A percentile compares a stretch with the other conserved stretches of the same genome.
phyloP scores from a whole-genome alignment of 2,888 invertebrate genomes.

The Brassicogethes aeneus region DNA sequence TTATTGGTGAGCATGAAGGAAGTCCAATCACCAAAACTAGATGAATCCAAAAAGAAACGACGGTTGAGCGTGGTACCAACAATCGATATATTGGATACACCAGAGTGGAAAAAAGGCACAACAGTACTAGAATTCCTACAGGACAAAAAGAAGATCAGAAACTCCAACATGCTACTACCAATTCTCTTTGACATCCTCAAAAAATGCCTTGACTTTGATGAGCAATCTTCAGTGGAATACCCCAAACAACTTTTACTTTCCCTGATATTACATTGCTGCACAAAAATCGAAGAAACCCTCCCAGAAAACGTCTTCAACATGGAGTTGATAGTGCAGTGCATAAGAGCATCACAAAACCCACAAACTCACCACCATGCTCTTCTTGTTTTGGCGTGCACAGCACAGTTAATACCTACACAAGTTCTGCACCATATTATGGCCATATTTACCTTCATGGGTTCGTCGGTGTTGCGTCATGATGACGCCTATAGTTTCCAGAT shows the following conservation, averaged over 20 bases:
- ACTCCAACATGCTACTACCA: constrained; percentile 59
- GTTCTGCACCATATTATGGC: constrained; percentile 91
- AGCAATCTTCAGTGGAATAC: constrained; percentile 77
- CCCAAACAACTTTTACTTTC: constrained; percentile 79
- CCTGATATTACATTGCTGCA: constrained; percentile 62
- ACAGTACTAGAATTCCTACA: constrained; percentile 77
- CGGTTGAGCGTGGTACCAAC: constrained; percentile 43
- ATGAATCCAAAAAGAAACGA: constrained; percentile 39
- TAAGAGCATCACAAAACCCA: constrained; percentile 84
- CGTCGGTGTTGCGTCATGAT: constrained; percentile 84
- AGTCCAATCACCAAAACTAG: constrained; percentile 39
- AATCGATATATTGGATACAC: constrained; percentile 53
- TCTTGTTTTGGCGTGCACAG: constrained; percentile 70
- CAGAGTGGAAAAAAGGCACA: constrained; percentile 71
- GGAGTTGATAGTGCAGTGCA: constrained; percentile 77
- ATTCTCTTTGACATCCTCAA: constrained; percentile 69
- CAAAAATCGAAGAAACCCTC: constrained; percentile 46
- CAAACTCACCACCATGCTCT: constrained; percentile 94
- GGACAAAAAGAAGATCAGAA: constrained; percentile 68
- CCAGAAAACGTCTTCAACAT: constrained; percentile 52
- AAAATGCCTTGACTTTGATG: constrained; percentile 71
- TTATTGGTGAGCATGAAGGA: constrained; percentile 54
- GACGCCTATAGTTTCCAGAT: constrained; percentile 93
- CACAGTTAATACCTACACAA: constrained; percentile 68
- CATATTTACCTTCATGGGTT: constrained; percentile 97